Evolutionary conservation across 2,113 vertebrate genomes (phyloP), one percentile per base, ranked within the genome.

Genomic region (Indri indri): DNA sequence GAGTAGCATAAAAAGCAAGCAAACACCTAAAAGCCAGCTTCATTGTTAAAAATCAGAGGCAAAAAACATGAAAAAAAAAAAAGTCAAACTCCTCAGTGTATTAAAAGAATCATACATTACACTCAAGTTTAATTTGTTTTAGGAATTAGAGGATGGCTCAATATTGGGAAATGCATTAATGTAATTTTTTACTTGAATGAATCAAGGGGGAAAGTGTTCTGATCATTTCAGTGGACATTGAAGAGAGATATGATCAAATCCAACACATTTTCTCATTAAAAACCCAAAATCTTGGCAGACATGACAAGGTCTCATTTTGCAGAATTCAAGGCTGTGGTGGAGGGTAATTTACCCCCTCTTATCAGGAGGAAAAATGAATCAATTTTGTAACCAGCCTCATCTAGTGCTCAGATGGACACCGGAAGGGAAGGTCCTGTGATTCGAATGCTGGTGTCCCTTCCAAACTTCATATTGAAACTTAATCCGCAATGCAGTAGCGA

Each of bases 61-160:
- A 45, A 70, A 88, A 80, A 14, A 65, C 4, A 71, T 37, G 8
- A 2, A 2, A 47, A 80, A 68, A 70, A 54, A 65, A 79, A 59
- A 79, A 52, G 50, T 80, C 57, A 71, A 73, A 85, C 37, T 95
- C 40, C 5, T 82, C 22, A 7, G 20, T 73, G 8, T 32, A 45
- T 23, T 74, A 85, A 52, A 89, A 74, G 54, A 70, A 89, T 50
- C 66, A 77, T 37, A 27, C 8, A 1, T 65, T 79, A 45, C 3
- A 37, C 66, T 68, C 34, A 50, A 71, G 23, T 96, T 91, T 81
- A 91, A 74, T 96, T 96, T 92, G 85, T 74, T 88, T 84, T 37
- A 84, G 80, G 74, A 95, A 92, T 93, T 91, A 87, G 86, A 88
- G 93, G 96, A 96, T 92, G 93, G 85, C 63, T 97, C 90, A 77